These are phyloP conservation scores for Griposia aprilina DNA, from an alignment of 2,888 invertebrate genomes.

Conservation along the genomic window DNA sequence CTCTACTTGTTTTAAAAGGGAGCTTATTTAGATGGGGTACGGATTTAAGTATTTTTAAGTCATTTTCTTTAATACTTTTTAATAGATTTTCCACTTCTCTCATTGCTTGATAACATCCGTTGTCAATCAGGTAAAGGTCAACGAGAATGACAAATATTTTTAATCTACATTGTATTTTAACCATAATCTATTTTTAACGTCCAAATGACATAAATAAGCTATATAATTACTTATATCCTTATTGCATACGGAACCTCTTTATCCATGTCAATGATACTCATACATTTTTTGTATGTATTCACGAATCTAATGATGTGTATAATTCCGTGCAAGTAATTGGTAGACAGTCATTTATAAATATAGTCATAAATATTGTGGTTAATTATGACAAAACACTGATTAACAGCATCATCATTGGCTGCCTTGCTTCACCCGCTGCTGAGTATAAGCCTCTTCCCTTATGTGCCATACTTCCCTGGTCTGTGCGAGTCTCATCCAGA, in stretches of 20 bases:
- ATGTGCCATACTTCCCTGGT: not conserved
- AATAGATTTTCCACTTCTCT: not conserved
- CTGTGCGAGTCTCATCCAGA: not conserved
- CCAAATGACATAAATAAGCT: not conserved
- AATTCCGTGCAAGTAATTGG: constrained; percentile 26
- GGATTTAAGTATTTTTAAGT: not conserved
- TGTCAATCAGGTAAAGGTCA: not conserved
- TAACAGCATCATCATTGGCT: not conserved
- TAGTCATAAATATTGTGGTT: not conserved
- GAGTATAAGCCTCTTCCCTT: not conserved
- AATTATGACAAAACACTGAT: not conserved
- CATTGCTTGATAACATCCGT: not conserved
- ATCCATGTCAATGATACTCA: not conserved
- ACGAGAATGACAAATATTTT: not conserved
- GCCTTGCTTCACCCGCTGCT: not conserved
- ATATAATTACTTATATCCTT: constrained; percentile 5
- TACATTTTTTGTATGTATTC: constrained; percentile 10
- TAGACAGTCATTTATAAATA: constrained; percentile 14
- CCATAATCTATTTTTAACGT: not conserved
- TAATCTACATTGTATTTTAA: not conserved
- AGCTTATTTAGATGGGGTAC: not conserved
- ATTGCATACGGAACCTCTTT: constrained; percentile 32
- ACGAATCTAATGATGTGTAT: constrained; percentile 12
- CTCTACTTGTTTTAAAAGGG: not conserved
- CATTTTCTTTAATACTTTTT: not conserved